Base-by-base conservation (phyloP, 2,797 vertebrate genomes). In the Gephyroberyx darwinii region DNA sequence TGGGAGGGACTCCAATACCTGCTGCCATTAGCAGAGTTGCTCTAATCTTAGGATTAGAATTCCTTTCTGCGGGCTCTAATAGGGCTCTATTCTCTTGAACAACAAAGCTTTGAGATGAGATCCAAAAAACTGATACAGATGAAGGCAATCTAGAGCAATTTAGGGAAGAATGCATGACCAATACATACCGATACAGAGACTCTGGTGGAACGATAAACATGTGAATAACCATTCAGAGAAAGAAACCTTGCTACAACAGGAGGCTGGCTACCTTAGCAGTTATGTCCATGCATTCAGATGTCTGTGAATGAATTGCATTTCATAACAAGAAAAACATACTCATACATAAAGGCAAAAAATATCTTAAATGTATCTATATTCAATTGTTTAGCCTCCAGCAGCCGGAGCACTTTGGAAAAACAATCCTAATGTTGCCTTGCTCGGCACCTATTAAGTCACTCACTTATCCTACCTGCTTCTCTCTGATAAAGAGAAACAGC, bases 11-110 rank as follows among this genome's bases (percentile, higher is more conserved):
- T 19, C 54, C 55, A 60, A 22, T 39, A 59, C 37, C 57, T 43
- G 57, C 57, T 41, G 57, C 57, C 37, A 43, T 19, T 59, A 41
- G 12, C 3, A 43, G 57, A 22, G 35, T 51, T 43, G 47, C 73
- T 82, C 71, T 82, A 84, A 84, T 81, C 69, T 83, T 68, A 71
- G 81, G 78, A 85, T 84, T 88, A 78, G 61, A 88, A 85, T 81
- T 80, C 70, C 75, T 81, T 83, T 82, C 80, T 79, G 65, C 17
- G 0, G 69, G 47, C 68, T 80, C 71, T 84, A 87, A 81, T 72
- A 57, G 66, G 67, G 37, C 41, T 71, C 62, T 67, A 65, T 74
- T 81, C 76, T 87, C 86, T 88, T 75, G 71, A 81, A 88, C 79
- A 85, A 83, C 80, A 88, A 78, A 86, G 71, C 60, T 66, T 61